phyloP scores from a whole-genome alignment of 1,140 invertebrate species.

The Anagrus nilaparvatae region DNA sequence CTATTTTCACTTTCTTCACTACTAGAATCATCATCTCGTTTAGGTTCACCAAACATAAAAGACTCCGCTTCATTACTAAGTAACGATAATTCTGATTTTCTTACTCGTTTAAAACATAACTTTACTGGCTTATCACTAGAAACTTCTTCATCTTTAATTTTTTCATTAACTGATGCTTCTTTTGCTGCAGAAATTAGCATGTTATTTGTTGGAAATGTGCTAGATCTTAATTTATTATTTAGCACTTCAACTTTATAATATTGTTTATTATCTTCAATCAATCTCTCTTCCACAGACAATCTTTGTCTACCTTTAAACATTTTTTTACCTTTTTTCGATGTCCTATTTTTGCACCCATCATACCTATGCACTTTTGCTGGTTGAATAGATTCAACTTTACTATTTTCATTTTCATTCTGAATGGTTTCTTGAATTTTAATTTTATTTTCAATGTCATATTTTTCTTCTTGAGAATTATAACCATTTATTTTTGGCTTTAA shows the following conservation, averaged over 20 bases:
- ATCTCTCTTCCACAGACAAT: constrained; percentile 46
- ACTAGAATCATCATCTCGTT: constrained; percentile 49
- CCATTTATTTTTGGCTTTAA: constrained; percentile 12
- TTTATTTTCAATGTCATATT: constrained; percentile 3
- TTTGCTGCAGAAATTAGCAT: constrained; percentile 10
- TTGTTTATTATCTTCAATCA: constrained; percentile 50
- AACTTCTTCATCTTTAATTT: constrained; percentile 30
- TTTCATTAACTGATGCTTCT: constrained; percentile 22
- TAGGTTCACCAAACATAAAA: constrained; percentile 65
- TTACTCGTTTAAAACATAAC: constrained; percentile 61
- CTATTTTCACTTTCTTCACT: constrained; percentile 41
- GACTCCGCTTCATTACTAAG: constrained; percentile 73
- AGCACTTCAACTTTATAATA: constrained; percentile 67
- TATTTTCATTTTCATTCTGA: constrained; percentile 8
- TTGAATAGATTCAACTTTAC: constrained; percentile 2
- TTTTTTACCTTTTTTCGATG: constrained; percentile 26
- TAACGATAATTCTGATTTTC: constrained; percentile 60
- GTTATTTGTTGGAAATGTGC: constrained; percentile 29
- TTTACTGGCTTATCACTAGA: constrained; percentile 49
- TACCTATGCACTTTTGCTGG: constrained; percentile 9
- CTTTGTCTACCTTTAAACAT: constrained; percentile 36
- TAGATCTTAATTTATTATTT: constrained; percentile 56
- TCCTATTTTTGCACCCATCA: constrained; percentile 15
- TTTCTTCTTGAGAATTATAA: constrained; percentile 8
- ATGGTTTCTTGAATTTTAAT: constrained; percentile 9